Conservation (phyloP, 2,888 invertebrate species). For the Auanema freiburgensis region DNA sequence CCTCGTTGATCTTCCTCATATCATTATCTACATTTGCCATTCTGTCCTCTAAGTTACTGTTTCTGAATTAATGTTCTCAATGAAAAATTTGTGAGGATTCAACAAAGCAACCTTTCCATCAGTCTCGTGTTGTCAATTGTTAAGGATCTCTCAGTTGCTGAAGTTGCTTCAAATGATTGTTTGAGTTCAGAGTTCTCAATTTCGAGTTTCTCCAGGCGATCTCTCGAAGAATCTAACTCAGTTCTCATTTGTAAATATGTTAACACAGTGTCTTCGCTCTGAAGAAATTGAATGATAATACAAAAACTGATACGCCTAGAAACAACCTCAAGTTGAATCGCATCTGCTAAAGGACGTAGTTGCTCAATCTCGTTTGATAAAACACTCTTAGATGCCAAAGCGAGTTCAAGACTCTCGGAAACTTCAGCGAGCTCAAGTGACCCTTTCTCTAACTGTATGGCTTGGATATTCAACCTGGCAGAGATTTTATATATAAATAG, state of each 20-base stretch:
- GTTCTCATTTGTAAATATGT: too few relatives aligned
- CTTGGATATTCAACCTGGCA: too few relatives aligned
- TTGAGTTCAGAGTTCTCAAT: too few relatives aligned
- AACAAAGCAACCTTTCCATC: background rate
- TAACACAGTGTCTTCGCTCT: too few relatives aligned
- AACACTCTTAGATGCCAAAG: conserved; percentile 26
- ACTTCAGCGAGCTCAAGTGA: conserved; percentile 34
- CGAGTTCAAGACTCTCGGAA: conserved; percentile 20
- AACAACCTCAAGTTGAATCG: conserved; percentile 19
- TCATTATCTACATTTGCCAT: conserved; percentile 41
- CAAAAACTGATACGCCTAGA: too few relatives aligned
- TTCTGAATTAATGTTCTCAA: conserved; percentile 22
- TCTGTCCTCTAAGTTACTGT: conserved; percentile 39
- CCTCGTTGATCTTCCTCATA: conserved; percentile 41
- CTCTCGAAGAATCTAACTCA: too few relatives aligned
- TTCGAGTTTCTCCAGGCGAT: too few relatives aligned
- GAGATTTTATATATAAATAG: too few relatives aligned
- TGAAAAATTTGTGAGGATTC: background rate
- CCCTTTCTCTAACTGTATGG: background rate
- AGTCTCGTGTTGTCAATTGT: too few relatives aligned
- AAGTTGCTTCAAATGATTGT: too few relatives aligned
- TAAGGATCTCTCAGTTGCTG: too few relatives aligned
- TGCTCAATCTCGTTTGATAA: conserved; percentile 34
- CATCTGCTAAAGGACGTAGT: conserved; percentile 40
- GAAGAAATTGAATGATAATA: too few relatives aligned